These are phyloP conservation scores for Drosophila percnosoma DNA, from an alignment of 2,888 invertebrate species.

Conservation along the genomic window DNA sequence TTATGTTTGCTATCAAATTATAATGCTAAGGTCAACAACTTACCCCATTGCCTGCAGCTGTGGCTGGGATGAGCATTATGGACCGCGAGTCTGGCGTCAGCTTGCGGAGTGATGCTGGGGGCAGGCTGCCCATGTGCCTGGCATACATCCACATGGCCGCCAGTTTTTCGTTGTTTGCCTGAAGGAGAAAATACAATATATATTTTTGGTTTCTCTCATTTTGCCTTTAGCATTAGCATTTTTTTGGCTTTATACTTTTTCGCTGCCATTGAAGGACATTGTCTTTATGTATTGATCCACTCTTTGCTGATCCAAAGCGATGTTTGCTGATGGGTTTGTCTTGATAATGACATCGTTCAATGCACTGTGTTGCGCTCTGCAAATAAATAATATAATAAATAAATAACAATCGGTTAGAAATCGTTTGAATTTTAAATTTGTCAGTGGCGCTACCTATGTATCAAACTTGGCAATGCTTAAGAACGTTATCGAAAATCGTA, in stretches of 20 bases:
- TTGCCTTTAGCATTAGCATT: too few relatives aligned
- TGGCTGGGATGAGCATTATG: conserved; percentile 83
- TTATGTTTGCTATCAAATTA: too few relatives aligned
- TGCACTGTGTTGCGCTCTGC: conserved; percentile 65
- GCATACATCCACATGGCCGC: conserved; percentile 83
- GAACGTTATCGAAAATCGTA: conserved; percentile 2
- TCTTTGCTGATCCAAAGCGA: conserved; percentile 81
- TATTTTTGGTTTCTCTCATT: background rate
- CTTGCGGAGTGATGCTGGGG: conserved; percentile 59
- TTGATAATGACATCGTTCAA: conserved; percentile 77
- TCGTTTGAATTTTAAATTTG: background rate
- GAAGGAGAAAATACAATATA: background rate
- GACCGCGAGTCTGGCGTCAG: conserved; percentile 67
- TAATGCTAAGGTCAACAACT: conserved; percentile 18
- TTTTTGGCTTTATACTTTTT: conserved; percentile 73
- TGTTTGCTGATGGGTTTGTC: conserved; percentile 62
- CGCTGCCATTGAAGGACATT: conserved; percentile 78
- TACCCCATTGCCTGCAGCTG: conserved; percentile 72
- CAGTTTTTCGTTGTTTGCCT: conserved; percentile 80
- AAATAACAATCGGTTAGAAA: background rate
- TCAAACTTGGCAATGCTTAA: background rate
- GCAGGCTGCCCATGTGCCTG: conserved; percentile 70
- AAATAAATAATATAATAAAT: conserved; percentile 25
- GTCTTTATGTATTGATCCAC: conserved; percentile 84
- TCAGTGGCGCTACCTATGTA: conserved; percentile 31